Evolutionary conservation across 2,113 vertebrate species (phyloP).

Genomic region (Oryzias woworae): DNA sequence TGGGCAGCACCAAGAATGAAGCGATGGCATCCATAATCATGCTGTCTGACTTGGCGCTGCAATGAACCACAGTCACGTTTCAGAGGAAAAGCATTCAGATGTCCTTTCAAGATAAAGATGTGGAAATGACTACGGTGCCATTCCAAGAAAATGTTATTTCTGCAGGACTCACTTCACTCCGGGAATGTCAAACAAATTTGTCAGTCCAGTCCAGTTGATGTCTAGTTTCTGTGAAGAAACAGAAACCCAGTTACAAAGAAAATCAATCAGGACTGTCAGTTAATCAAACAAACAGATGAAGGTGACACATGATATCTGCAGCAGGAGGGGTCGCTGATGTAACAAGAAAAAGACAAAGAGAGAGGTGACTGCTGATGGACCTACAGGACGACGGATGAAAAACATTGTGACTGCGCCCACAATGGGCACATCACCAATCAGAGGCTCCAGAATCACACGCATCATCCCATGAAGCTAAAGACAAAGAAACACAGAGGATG

Average conservation of each 20-base stretch:
- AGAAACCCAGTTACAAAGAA: neutral
- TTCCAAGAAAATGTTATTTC: neutral
- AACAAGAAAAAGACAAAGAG: slow-evolving; percentile 18
- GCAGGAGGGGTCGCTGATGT: neutral
- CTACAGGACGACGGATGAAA: slow-evolving; percentile 90
- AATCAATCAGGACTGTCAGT: slow-evolving; percentile 19
- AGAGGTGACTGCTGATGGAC: slow-evolving; percentile 55
- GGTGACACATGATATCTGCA: slow-evolving; percentile 12
- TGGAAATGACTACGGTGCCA: neutral
- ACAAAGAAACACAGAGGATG: slow-evolving; percentile 16
- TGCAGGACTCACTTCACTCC: slow-evolving; percentile 85
- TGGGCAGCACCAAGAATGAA: slow-evolving; percentile 89
- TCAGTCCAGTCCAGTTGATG: slow-evolving; percentile 95
- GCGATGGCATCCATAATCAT: slow-evolving; percentile 96
- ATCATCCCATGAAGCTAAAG: slow-evolving; percentile 87
- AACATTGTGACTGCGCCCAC: slow-evolving; percentile 92
- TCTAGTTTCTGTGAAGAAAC: slow-evolving; percentile 79
- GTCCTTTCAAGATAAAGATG: neutral
- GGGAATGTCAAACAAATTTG: slow-evolving; percentile 91
- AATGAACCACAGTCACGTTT: slow-evolving; percentile 8
- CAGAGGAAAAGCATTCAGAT: neutral
- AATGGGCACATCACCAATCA: slow-evolving; percentile 88
- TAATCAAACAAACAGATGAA: slow-evolving; percentile 48
- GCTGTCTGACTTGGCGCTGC: slow-evolving; percentile 87
- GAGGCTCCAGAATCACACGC: slow-evolving; percentile 90